Base-by-base conservation (phyloP, 2,888 invertebrate species). In the Trachelus tabidus region DNA sequence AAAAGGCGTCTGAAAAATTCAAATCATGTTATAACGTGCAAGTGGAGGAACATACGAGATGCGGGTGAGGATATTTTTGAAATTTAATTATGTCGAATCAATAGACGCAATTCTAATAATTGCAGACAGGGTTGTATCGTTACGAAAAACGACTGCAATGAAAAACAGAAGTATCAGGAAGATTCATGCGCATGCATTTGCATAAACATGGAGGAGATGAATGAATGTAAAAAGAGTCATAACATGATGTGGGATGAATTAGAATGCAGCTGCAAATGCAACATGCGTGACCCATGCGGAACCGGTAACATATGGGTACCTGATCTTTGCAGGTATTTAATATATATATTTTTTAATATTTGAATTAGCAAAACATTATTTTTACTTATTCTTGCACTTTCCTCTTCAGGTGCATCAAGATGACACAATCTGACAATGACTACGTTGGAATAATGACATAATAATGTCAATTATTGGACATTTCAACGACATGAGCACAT, bases 231-330 rank as follows among this genome's bases (percentile, higher is more conserved):
- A 4, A 2, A 1, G 1, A 12, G 31, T 33, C 34, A 40, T 11
- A 76, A 76, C 11, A 84, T 83, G 83, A 40, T 78, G 1, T 85
- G 85, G 84, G 71, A 83, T 56, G 71, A 76, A 11, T 68, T 80
- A 9, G 77, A 35, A 11, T 85, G 85, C 76, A 75, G 73, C 40
- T 84, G 84, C 76, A 75, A 34, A 11, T 84, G 85, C 76, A 68
- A 23, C 23, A 76, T 71, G 23, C 75, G 79, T 31, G 80, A 82
- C 33, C 73, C 75, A 2, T 85, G 85, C 56, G 71, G 75, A n/a
- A 79, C 75, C 12, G 79, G 80, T 33, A 69, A 79, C 4, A 73
- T 68, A 73, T 84, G 84, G 84, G 73, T 82, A 33, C 81, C 80
- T 1, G 75, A 79, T 0, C 12, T 73, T 6, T 84, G 84, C 84